Conservation (phyloP, 1,140 invertebrate genomes). For the Brachionus asplanchnoidis region DNA sequence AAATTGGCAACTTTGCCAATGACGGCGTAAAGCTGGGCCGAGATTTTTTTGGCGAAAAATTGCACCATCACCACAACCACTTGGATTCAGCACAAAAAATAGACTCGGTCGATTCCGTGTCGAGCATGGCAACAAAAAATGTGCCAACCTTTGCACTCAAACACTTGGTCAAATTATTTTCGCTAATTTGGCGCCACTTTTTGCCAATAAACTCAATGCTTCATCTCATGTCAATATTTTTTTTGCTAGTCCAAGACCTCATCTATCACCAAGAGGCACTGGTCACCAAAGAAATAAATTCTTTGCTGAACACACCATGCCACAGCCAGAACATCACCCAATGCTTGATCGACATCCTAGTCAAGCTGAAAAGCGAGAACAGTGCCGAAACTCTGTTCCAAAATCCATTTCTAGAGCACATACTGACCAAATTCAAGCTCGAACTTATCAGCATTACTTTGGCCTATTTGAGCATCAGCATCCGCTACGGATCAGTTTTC, state of each 20-base stretch:
- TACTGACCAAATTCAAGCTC: background rate
- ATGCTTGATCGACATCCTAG: background rate
- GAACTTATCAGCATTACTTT: background rate
- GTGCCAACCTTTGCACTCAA: background rate
- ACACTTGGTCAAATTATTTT: background rate
- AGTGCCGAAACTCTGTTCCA: background rate
- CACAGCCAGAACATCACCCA: background rate
- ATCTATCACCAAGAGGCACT: background rate
- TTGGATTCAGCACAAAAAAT: background rate
- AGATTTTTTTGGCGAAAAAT: constrained; percentile 17
- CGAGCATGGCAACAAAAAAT: background rate
- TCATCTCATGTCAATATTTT: background rate
- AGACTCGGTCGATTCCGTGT: background rate
- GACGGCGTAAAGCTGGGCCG: background rate
- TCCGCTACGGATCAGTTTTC: background rate
- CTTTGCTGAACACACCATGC: background rate
- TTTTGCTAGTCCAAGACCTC: background rate
- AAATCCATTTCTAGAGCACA: background rate
- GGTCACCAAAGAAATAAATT: background rate
- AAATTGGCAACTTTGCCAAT: constrained; percentile 24
- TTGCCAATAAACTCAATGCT: background rate
- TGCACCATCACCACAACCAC: constrained; percentile 2
- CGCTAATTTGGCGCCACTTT: background rate
- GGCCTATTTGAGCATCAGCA: background rate
- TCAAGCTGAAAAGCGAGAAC: background rate